Conservation (phyloP, 2,888 invertebrate species). For the Leptogaster cylindrica region DNA sequence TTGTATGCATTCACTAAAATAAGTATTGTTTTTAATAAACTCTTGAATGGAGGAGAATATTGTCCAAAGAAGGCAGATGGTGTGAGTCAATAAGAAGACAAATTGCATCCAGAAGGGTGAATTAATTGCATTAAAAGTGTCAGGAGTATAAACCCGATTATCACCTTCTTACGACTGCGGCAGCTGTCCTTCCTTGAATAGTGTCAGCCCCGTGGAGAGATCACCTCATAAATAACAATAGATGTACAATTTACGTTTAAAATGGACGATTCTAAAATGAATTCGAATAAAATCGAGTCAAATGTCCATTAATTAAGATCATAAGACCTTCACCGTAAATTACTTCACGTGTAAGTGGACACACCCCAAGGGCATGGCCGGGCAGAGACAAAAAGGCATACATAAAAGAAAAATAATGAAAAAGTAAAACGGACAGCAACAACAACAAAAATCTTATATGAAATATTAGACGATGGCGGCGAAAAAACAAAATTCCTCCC, state of each 20-base stretch:
- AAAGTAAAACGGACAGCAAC: too few species aligned
- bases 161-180: not conserved
- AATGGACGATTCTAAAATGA: not conserved
- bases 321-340: conserved; percentile 24
- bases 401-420: not conserved
- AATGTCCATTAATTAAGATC: conserved; percentile 33
- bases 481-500: conserved; percentile 1
- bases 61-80: too few species aligned
- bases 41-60: too few species aligned
- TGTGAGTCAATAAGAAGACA: too few species aligned
- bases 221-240: conserved; percentile 19
- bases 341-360: conserved; percentile 14
- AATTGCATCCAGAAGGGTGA: not conserved
- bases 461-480: conserved; percentile 29
- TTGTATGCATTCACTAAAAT: too few species aligned
- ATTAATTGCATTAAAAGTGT: conserved; percentile 6
- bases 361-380: conserved; percentile 18
- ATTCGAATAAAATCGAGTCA: conserved; percentile 25
- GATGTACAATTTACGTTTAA: not conserved
- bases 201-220: not conserved
- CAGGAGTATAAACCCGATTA: not conserved
- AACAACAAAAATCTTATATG: conserved; percentile 25
- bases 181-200: not conserved
- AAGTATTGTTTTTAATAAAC: too few species aligned
- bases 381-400: conserved; percentile 17